phyloP scores from a whole-genome alignment of 2,113 vertebrate species.

The Thomomys bottae region DNA sequence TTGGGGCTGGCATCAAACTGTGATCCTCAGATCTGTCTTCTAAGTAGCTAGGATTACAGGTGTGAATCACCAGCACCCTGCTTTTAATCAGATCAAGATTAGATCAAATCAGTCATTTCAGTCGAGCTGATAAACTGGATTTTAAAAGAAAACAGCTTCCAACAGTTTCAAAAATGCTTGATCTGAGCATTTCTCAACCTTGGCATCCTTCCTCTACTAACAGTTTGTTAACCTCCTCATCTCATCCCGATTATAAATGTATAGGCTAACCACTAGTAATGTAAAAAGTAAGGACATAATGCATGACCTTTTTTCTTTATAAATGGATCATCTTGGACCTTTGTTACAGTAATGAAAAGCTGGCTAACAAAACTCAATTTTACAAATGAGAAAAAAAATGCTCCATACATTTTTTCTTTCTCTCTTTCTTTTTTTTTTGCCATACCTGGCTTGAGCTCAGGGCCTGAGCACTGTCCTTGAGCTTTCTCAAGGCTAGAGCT shows the following conservation, averaged over 20 bases:
- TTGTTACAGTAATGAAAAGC: background rate
- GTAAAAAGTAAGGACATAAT: slow-evolving; percentile 10
- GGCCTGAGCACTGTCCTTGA: no score
- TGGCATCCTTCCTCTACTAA: background rate
- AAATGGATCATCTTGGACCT: background rate
- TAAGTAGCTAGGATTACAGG: no score
- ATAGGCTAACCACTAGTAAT: background rate
- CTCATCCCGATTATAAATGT: background rate
- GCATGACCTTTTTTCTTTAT: background rate
- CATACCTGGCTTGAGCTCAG: no score
- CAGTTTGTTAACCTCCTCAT: background rate
- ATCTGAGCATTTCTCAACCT: background rate
- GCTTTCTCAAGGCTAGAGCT: no score
- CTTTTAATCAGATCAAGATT: no score
- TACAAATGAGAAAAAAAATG: background rate
- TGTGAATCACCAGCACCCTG: no score
- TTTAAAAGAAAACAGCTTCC: slow-evolving; percentile 45
- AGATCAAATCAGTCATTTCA: no score
- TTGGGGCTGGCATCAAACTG: no score
- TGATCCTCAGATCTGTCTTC: no score
- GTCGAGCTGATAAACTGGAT: background rate
- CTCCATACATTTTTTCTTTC: no score
- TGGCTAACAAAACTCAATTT: background rate
- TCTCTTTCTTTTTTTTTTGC: no score
- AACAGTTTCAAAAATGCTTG: background rate